Evolutionary conservation across 1,140 invertebrate species (phyloP), one percentile per base, ranked within the genome.

Genomic region (Asobara japonica): DNA sequence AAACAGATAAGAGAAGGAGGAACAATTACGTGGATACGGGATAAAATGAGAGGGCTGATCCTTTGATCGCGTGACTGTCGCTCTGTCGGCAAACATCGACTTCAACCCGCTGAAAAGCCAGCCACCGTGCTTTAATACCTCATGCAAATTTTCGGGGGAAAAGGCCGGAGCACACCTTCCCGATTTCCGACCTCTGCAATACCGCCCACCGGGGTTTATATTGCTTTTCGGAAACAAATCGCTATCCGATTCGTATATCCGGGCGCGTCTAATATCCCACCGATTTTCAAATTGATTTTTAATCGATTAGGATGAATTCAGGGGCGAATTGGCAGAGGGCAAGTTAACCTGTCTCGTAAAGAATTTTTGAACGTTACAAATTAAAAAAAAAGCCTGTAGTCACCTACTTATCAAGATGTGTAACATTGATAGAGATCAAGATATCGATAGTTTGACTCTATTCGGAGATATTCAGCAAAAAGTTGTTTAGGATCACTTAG

Each of bases 41-140:
- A 74, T 75, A 67, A 74, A 75, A 65, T 69, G 72, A 66, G 77
- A 73, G 61, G 70, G 77, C 77, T 79, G 80, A 83, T 83, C 84
- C 86, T 87, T 87, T 87, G 86, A 87, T 87, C 86, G 84, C 79
- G 66, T 82, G 83, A 80, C 81, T 83, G 80, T 82, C 79, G 78
- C 77, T 77, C 78, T 85, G 83, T 87, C 82, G 81, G 82, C 84
- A 87, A 87, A 86, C 85, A 87, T 81, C 78, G 82, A 82, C 83
- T 81, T 69, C 77, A 75, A 78, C 81, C 29, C 27, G 78, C 72
- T 80, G 79, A 45, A 83, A 73, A 82, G 81, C 71, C 74, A 67
- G 81, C 82, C 82, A 86, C 83, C 83, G 83, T 80, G 83, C 84
- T 88, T 87, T 88, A 88, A 88, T 88, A 87, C 85, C 84, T 86